phyloP scores from a whole-genome alignment of 2,113 vertebrate genomes.

The Prietella phreatophila region DNA sequence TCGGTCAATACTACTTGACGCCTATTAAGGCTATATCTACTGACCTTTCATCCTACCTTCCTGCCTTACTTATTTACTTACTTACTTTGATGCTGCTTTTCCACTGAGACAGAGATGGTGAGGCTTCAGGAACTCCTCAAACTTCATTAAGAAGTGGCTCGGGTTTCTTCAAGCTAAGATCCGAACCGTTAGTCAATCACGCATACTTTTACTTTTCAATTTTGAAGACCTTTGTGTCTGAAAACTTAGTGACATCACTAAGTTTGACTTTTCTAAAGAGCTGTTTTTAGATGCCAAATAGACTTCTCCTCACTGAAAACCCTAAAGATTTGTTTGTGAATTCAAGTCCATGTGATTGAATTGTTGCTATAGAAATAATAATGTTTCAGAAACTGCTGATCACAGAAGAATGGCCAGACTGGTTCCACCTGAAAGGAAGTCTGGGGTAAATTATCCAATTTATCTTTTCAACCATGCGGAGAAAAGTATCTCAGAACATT shows the following conservation, averaged over 20 bases:
- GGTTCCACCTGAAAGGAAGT: background rate
- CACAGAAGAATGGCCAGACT: background rate
- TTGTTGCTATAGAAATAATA: background rate
- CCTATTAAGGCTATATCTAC: background rate
- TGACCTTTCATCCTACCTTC: background rate
- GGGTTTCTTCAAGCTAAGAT: background rate
- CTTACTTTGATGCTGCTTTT: background rate
- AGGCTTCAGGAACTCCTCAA: background rate
- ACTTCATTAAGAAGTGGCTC: background rate
- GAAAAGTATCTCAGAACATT: background rate
- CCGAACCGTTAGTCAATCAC: background rate
- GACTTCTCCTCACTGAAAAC: background rate
- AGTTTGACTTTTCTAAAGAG: background rate
- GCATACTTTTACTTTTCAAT: background rate
- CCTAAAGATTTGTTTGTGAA: background rate
- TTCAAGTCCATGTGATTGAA: background rate
- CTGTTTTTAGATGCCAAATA: background rate
- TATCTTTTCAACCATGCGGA: background rate
- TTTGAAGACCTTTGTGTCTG: background rate
- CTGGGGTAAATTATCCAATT: background rate
- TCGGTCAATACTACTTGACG: constrained; percentile 9
- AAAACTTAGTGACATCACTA: background rate
- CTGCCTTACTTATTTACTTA: background rate
- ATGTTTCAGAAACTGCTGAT: background rate
- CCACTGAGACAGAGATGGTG: background rate